phyloP scores from a whole-genome alignment of 2,888 invertebrate genomes.

The Panzeria rudis region DNA sequence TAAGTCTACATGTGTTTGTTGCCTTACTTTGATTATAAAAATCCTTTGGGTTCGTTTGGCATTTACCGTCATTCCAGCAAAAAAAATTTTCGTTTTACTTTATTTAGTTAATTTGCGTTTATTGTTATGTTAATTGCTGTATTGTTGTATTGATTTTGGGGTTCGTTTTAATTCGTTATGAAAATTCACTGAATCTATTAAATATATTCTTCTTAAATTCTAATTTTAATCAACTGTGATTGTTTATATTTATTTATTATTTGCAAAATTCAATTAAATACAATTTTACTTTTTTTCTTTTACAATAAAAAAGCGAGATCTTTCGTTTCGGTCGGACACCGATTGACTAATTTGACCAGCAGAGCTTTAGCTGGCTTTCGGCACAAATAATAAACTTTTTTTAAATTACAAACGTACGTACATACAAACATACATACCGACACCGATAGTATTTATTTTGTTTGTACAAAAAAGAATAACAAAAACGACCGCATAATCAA shows the following conservation, averaged over 20 bases:
- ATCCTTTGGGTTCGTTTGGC: constrained; percentile 13
- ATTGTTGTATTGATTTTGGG: constrained; percentile 20
- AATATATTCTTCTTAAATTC: constrained; percentile 56
- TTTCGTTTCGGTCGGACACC: constrained; percentile 84
- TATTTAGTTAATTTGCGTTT: constrained; percentile 23
- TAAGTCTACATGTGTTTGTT: background rate
- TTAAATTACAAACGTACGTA: background rate
- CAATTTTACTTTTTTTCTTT: constrained; percentile 36
- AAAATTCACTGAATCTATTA: constrained; percentile 27
- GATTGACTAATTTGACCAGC: constrained; percentile 82
- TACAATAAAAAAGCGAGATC: constrained; percentile 78
- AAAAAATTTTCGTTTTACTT: constrained; percentile 43
- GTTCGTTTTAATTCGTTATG: constrained; percentile 62
- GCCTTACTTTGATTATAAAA: constrained; percentile 18
- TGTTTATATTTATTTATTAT: constrained; percentile 55
- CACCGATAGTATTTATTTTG: constrained; percentile 20
- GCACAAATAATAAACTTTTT: constrained; percentile 47
- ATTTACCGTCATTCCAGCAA: constrained; percentile 49
- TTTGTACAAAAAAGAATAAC: constrained; percentile 23
- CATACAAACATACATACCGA: background rate
- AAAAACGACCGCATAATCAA: constrained; percentile 27
- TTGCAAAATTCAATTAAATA: constrained; percentile 55
- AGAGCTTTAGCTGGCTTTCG: constrained; percentile 75
- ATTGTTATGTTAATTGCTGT: constrained; percentile 7
- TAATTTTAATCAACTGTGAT: constrained; percentile 52